Conservation (phyloP, 2,888 invertebrate species). For the Amiota minor region DNA sequence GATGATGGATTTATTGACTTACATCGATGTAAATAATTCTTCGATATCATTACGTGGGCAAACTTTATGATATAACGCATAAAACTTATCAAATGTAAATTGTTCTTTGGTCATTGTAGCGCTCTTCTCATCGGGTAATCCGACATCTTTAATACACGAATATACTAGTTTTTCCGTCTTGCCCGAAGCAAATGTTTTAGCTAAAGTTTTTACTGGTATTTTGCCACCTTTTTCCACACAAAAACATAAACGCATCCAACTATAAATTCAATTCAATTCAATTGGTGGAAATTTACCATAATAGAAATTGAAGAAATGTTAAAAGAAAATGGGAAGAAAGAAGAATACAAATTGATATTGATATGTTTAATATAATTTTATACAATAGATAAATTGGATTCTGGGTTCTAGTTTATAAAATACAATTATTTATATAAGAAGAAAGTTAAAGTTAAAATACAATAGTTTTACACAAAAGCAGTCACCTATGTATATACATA, state of each 20-base stretch:
- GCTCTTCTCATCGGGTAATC: slow-evolving; percentile 94
- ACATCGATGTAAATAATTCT: slow-evolving; percentile 96
- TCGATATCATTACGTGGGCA: slow-evolving; percentile 99
- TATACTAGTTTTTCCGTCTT: slow-evolving; percentile 99
- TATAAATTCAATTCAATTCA: slow-evolving; percentile 72
- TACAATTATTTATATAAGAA: too few relatives aligned
- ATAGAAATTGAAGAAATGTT: neutral
- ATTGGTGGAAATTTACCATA: neutral
- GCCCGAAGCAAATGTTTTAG: slow-evolving; percentile 98
- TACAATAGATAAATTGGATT: too few relatives aligned
- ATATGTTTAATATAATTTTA: neutral
- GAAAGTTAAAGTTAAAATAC: too few relatives aligned
- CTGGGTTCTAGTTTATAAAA: too few relatives aligned
- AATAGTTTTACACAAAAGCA: too few relatives aligned
- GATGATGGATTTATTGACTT: slow-evolving; percentile 74
- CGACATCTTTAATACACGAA: slow-evolving; percentile 94
- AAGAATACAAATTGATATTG: neutral
- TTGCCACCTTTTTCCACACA: slow-evolving; percentile 94
- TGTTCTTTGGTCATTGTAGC: slow-evolving; percentile 95
- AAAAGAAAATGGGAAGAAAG: neutral
- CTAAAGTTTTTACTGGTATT: slow-evolving; percentile 96
- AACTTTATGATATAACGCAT: slow-evolving; percentile 97
- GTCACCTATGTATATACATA: too few relatives aligned
- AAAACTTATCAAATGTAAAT: slow-evolving; percentile 99
- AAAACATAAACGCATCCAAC: slow-evolving; percentile 99